Conservation (phyloP, 1,140 invertebrate genomes). For the Dreissena polymorpha region DNA sequence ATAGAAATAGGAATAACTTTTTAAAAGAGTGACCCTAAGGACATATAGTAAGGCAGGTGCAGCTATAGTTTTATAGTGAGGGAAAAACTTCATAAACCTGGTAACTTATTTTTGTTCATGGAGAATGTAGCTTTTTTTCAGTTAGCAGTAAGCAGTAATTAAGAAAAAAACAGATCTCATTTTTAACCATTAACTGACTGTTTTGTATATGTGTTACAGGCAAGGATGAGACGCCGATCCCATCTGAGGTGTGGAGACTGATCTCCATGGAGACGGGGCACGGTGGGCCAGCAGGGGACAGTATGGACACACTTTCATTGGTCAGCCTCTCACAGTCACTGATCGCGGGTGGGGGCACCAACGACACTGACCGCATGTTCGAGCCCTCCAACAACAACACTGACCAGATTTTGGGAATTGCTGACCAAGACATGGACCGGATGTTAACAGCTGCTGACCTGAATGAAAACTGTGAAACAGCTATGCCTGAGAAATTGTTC, state of each 20-base stretch:
- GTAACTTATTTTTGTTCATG: too few species aligned
- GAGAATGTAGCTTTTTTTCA: too few species aligned
- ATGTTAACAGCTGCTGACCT: not conserved
- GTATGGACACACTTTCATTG: not conserved
- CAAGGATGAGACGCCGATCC: conserved; percentile 22
- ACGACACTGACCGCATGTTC: not conserved
- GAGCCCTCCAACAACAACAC: not conserved
- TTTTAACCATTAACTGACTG: too few species aligned
- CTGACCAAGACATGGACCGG: not conserved
- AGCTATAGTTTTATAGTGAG: too few species aligned
- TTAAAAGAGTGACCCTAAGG: too few species aligned
- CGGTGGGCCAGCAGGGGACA: not conserved
- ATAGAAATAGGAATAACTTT: too few species aligned
- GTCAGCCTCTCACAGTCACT: not conserved
- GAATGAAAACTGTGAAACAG: not conserved
- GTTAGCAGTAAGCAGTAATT: too few species aligned
- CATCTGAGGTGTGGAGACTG: conserved; percentile 48
- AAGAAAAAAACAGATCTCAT: too few species aligned
- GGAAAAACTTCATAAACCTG: too few species aligned
- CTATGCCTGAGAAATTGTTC: not conserved
- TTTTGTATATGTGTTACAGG: too few species aligned
- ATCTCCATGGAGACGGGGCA: conserved; percentile 41
- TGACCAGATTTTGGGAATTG: not conserved
- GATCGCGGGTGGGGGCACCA: not conserved
- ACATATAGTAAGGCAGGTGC: too few species aligned